Evolutionary conservation across 2,888 invertebrate genomes (phyloP).

Genomic region (Epiblema foenella): DNA sequence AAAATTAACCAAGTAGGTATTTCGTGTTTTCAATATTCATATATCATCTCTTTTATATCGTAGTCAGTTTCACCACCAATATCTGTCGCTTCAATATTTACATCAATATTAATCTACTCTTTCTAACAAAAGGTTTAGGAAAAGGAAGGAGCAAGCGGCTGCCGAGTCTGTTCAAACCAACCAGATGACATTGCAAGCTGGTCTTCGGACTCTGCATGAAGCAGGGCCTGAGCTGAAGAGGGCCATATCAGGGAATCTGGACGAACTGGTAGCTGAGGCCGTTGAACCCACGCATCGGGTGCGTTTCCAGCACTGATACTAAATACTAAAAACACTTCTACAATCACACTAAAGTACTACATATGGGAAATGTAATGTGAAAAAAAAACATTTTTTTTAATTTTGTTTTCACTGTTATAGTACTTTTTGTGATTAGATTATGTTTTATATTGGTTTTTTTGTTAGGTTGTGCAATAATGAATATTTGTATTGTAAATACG

Average conservation of each 20-base stretch:
- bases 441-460: too few relatives aligned
- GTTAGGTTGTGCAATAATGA: too few relatives aligned
- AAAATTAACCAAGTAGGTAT: neutral
- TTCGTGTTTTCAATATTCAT: too few relatives aligned
- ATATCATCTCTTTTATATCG: neutral
- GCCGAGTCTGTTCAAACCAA: constrained; percentile 81
- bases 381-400: too few relatives aligned
- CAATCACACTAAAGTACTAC: too few relatives aligned
- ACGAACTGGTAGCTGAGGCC: constrained; percentile 95
- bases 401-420: too few relatives aligned
- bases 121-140: constrained; percentile 89
- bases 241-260: constrained; percentile 98
- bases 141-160: constrained; percentile 94
- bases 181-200: constrained; percentile 97
- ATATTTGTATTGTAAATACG: too few relatives aligned
- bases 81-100: neutral
- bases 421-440: too few relatives aligned
- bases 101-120: neutral
- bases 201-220: constrained; percentile 97
- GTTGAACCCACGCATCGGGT: constrained; percentile 99
- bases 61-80: neutral
- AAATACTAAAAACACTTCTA: too few relatives aligned
- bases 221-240: constrained; percentile 99
- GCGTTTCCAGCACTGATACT: constrained; percentile 54
- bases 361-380: too few relatives aligned